Evolutionary conservation across 2,888 invertebrate species (phyloP).

Genomic region (Caenorhabditis auriculariae): DNA sequence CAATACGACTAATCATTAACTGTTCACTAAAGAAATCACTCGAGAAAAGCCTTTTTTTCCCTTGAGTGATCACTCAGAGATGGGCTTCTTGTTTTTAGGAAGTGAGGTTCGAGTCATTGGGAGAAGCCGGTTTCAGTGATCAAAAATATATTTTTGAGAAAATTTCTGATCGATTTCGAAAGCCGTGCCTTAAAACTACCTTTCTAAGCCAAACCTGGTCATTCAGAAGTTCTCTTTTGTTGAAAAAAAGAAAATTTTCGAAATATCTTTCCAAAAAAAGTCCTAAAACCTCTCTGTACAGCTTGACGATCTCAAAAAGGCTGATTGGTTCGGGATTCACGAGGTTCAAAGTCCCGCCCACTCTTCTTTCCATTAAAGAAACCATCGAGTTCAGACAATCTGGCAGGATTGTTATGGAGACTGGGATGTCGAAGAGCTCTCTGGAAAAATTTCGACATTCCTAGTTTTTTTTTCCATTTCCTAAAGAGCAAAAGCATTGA

Average conservation of each 20-base stretch:
- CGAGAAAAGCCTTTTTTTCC: too few species aligned
- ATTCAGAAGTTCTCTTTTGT: not conserved
- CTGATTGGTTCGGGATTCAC: conserved; percentile 61
- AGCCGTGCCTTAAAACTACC: too few species aligned
- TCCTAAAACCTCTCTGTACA: conserved; percentile 52
- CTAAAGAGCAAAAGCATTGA: not conserved
- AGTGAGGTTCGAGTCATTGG: too few species aligned
- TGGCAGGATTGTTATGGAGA: conserved; percentile 60
- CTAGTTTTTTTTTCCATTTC: not conserved
- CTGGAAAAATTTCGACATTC: too few species aligned
- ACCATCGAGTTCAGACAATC: conserved; percentile 58
- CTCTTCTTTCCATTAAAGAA: conserved; percentile 54
- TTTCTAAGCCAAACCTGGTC: too few species aligned
- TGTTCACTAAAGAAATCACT: too few species aligned
- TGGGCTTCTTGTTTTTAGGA: too few species aligned
- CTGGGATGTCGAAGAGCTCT: conserved; percentile 61
- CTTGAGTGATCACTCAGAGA: too few species aligned
- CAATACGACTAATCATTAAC: too few species aligned
- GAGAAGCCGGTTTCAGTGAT: too few species aligned
- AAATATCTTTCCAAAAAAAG: not conserved
- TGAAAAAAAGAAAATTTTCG: not conserved
- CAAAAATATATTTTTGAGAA: too few species aligned
- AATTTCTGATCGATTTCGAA: too few species aligned
- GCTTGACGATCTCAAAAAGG: conserved; percentile 53
- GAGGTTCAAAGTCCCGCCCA: conserved; percentile 55